A percentile compares a stretch with the other conserved stretches of the same genome.
Conservation (phyloP, 2,888 invertebrate genomes). For the Idaea dimidiata region DNA sequence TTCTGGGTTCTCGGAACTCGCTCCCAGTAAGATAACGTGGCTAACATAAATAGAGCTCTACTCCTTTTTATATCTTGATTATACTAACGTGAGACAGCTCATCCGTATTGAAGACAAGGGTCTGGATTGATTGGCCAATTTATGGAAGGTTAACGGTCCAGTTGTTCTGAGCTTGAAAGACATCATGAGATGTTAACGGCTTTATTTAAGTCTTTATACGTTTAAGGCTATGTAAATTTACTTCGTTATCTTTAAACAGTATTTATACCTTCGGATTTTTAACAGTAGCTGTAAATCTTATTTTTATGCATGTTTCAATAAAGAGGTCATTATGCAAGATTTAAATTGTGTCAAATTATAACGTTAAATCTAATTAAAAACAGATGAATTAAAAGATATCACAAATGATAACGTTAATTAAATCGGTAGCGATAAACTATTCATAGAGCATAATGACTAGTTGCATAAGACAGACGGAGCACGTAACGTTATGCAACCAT, state of each 20-base stretch:
- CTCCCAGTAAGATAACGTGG: slow-evolving; percentile 42
- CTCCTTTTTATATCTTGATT: slow-evolving; percentile 34
- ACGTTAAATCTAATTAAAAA: neutral
- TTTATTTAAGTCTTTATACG: slow-evolving; percentile 29
- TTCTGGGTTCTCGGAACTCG: slow-evolving; percentile 36
- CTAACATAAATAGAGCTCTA: slow-evolving; percentile 43
- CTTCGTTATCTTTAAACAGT: slow-evolving; percentile 4
- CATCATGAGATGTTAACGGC: slow-evolving; percentile 28
- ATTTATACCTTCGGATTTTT: neutral
- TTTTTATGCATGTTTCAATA: neutral
- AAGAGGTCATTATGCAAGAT: neutral
- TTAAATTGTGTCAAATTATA: neutral
- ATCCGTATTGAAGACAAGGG: slow-evolving; percentile 24
- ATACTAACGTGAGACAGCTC: slow-evolving; percentile 29
- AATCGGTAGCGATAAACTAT: slow-evolving; percentile 1
- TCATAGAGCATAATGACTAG: neutral
- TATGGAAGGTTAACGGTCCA: slow-evolving; percentile 49
- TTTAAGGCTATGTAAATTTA: slow-evolving; percentile 18
- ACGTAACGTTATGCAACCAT: slow-evolving; percentile 41
- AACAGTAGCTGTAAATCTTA: neutral
- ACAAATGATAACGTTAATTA: neutral
- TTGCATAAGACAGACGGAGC: slow-evolving; percentile 42
- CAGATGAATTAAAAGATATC: neutral
- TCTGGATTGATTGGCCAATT: slow-evolving; percentile 48
- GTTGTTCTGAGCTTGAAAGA: slow-evolving; percentile 33